phyloP scores from a whole-genome alignment of 2,797 vertebrate genomes.

The Eospalax fontanierii region DNA sequence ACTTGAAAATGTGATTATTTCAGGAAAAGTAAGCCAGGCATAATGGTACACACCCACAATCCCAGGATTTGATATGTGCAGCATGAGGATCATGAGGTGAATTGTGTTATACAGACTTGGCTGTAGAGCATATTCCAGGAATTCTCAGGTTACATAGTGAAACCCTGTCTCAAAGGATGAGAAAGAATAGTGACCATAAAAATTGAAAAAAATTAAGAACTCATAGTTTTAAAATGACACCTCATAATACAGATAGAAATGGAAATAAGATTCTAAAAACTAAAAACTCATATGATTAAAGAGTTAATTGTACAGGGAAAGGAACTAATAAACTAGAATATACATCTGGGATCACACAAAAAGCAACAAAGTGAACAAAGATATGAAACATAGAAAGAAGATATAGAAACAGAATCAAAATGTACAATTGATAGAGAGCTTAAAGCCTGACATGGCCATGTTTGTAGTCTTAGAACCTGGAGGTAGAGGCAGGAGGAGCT shows the following conservation, averaged over 20 bases:
- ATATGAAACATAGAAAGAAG: neutral
- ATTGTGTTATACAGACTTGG: neutral
- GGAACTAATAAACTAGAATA: neutral
- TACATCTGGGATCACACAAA: neutral
- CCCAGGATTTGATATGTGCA: no score
- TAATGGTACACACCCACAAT: neutral
- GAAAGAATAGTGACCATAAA: neutral
- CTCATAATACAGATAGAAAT: neutral
- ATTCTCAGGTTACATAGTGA: neutral
- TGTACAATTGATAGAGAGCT: neutral
- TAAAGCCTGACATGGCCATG: no score
- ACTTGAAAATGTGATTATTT: neutral
- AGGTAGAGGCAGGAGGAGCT: no score
- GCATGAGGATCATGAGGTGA: neutral
- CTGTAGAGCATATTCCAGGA: neutral
- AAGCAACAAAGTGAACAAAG: neutral
- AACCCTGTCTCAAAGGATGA: neutral
- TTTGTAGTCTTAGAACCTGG: no score
- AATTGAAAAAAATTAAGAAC: constrained; percentile 7
- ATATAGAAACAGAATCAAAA: neutral
- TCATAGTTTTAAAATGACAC: neutral
- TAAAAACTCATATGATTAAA: neutral
- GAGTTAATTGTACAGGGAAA: neutral
- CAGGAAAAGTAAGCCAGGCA: neutral
- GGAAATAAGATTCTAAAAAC: constrained; percentile 18